These are phyloP conservation scores for Drosophila fungiperda DNA, from an alignment of 2,888 invertebrate genomes.

Conservation along the genomic window DNA sequence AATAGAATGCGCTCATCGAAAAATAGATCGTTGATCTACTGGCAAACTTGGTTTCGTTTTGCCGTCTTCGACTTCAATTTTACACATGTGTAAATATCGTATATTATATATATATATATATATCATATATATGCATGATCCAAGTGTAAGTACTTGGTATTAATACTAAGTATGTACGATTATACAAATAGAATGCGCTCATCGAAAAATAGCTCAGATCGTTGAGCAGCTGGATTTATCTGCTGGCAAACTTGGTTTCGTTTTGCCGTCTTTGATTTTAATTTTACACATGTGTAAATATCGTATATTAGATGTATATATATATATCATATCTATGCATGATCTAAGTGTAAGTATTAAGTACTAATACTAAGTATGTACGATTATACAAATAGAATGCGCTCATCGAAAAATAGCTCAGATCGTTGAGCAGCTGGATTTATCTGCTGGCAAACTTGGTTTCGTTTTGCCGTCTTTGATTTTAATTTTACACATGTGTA, in stretches of 20 bases:
- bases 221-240: slow-evolving; percentile 13
- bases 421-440: slow-evolving; percentile 12
- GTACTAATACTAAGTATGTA: too few species aligned
- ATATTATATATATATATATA: too few species aligned
- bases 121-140: slow-evolving; percentile 8
- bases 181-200: too few species aligned
- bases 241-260: slow-evolving; percentile 4
- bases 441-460: slow-evolving; percentile 4
- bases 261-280: slow-evolving; percentile 13
- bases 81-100: too few species aligned
- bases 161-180: too few species aligned
- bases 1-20: too few species aligned
- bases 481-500: slow-evolving; percentile 27
- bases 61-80: too few species aligned
- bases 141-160: background rate
- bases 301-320: too few species aligned
- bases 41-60: too few species aligned
- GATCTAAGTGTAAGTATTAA: slow-evolving; percentile 1
- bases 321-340: slow-evolving; percentile 7
- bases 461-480: background rate
- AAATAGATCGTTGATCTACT: too few species aligned
- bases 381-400: too few species aligned
- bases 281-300: slow-evolving; percentile 12
- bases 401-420: background rate
- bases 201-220: background rate